phyloP scores from a whole-genome alignment of 2,797 vertebrate species.

The Momotus momota region DNA sequence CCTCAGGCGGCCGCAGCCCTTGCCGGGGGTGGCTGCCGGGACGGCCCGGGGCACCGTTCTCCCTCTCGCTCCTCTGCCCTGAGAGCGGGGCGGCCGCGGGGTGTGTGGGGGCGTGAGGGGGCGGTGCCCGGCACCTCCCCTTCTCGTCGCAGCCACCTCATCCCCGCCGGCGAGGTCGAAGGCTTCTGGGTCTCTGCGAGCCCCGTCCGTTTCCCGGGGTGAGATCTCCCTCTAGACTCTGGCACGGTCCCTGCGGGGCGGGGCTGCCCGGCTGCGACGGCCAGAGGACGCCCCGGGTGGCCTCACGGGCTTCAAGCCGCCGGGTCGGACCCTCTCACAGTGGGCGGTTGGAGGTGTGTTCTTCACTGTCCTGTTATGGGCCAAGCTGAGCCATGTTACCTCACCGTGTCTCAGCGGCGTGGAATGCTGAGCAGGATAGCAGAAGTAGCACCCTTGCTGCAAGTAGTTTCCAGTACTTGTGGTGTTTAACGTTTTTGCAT shows the following conservation, averaged over 20 bases:
- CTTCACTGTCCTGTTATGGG: accelerated
- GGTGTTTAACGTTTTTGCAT: not conserved
- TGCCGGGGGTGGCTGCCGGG: not conserved
- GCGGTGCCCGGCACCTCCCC: not conserved
- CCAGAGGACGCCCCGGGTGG: not conserved
- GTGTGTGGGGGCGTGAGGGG: not conserved
- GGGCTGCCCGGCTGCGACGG: not conserved
- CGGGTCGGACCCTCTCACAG: not conserved
- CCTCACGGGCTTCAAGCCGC: not conserved
- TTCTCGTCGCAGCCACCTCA: not conserved
- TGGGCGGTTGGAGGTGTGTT: not conserved
- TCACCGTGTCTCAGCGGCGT: accelerated
- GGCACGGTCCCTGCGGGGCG: not conserved
- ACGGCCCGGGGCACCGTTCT: not conserved
- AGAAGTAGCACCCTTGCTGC: not conserved
- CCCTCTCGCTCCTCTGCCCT: not conserved
- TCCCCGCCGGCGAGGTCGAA: not conserved
- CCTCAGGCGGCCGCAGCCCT: not conserved
- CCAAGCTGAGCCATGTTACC: accelerated
- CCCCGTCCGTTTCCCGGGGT: too few species aligned
- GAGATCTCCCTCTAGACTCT: not conserved
- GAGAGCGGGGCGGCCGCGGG: too few species aligned
- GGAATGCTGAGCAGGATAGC: not conserved
- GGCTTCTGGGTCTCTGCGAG: not conserved
- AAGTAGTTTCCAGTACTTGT: not conserved